Conservation (phyloP, 2,888 invertebrate genomes). For the Scaptomyza tumidula region DNA sequence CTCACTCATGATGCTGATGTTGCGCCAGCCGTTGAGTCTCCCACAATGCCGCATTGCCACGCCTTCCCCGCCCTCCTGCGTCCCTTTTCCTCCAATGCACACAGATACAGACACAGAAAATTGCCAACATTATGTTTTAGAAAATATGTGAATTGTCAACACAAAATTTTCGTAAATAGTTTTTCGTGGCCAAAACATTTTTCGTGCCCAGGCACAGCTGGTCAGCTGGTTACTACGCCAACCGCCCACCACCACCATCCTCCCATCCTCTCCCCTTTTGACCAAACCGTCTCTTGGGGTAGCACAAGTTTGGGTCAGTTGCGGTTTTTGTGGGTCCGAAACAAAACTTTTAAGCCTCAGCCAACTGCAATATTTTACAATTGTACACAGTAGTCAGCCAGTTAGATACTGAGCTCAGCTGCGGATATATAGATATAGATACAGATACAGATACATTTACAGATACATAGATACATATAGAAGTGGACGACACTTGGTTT, state of each 20-base stretch:
- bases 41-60: constrained; percentile 57
- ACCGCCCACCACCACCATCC: neutral
- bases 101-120: constrained; percentile 42
- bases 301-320: constrained; percentile 72
- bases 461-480: neutral
- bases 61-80: constrained; percentile 1
- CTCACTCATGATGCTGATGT: constrained; percentile 70
- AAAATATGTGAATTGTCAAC: constrained; percentile 82
- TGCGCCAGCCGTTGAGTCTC: constrained; percentile 74
- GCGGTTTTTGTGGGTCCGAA: constrained; percentile 56
- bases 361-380: constrained; percentile 78
- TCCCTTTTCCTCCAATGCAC: neutral
- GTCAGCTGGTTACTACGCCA: constrained; percentile 14
- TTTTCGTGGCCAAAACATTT: constrained; percentile 67
- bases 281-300: constrained; percentile 9
- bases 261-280: neutral
- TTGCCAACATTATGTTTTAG: constrained; percentile 80
- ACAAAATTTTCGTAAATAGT: constrained; percentile 79
- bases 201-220: constrained; percentile 62
- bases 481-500: constrained; percentile 15
- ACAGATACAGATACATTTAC: neutral
- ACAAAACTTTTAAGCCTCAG: constrained; percentile 69
- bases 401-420: constrained; percentile 21
- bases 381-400: constrained; percentile 54
- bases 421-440: constrained; percentile 13